Evolutionary conservation across 1,140 invertebrate genomes (phyloP), one percentile per base, ranked within the genome.

Genomic region (Galleria mellonella): DNA sequence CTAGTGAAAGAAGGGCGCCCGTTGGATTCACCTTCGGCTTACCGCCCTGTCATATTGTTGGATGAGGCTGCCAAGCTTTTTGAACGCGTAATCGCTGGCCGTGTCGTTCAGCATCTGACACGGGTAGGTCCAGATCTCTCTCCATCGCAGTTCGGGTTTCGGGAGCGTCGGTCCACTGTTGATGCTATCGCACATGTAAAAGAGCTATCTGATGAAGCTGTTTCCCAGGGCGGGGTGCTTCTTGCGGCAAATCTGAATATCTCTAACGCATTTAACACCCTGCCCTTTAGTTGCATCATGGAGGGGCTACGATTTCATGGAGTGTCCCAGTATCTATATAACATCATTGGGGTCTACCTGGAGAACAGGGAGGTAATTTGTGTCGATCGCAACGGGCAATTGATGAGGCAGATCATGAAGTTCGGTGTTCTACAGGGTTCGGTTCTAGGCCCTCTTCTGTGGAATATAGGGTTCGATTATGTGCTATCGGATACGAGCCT

Each of bases 41-140:
- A n/a, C n/a, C n/a, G n/a, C n/a, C n/a, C n/a, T n/a, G 13, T 37
- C 33, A n/a, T n/a, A n/a, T n/a, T n/a, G n/a, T n/a, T 52, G 1
- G 38, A 52, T 13, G 61, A 57, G 33, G 35, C 43, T 3, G 42
- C 28, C 10, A 50, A 55, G 28, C 23, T 42, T 9, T 42, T 41
- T 9, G 46, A 49, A 9, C 10, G 36, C 10, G 28, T 49, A n/a
- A 7, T 55, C 9, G 46, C 43, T 10, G 5, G 4, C 7, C 47
- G 42, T 15, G 37, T 49, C 38, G 37, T 50, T 39, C 0, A 6
- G 8, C 52, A 55, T 12, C 42, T 54, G 5, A 10, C 9, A 15
- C 0, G 11, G 33, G 9, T 40, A 1, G 47, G 43, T 6, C 43
- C 43, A 10, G 27, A 45, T 11, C 12, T 45, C 0, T 10, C 43